Evolutionary conservation across 2,888 invertebrate genomes (phyloP), one percentile per base, ranked within the genome.

Genomic region (Selenia dentaria): DNA sequence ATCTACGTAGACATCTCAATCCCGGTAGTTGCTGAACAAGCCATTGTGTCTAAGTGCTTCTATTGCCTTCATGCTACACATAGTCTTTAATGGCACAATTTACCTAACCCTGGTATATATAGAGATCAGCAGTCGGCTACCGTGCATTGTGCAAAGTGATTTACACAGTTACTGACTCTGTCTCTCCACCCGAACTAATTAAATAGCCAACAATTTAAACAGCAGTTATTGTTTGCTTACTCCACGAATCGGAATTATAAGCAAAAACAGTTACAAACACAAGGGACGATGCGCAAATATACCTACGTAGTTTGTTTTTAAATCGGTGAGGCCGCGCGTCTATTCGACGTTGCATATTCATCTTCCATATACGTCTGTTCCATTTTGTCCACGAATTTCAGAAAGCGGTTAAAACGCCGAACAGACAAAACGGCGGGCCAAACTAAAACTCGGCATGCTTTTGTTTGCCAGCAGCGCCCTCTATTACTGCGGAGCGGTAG

Each of bases 391-490:
- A 62, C 67, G 62, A 74, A 74, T 79, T 79, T 76, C 54, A 77
- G 72, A 74, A 72, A 70, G 64, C 70, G 65, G 75, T 76, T 83
- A 75, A 79, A 85, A 74, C 70, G 71, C 70, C 72, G 77, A 83
- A 73, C 75, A 74, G 68, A 77, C 73, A 77, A 79, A 83, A 81
- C 78, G 74, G 75, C 72, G 72, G 68, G 52, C 62, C 54, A 60
- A 79, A 80, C 79, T 77, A 81, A 77, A 82, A 83, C 76, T 78
- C 74, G 57, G 68, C 73, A 51, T 70, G 79, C 83, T 80, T 79
- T 83, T 86, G 83, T 86, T 85, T 84, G 83, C 76, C 71, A 74
- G 76, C 70, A 77, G 78, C 80, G 77, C 81, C 80, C 81, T 79
- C 82, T 82, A 76, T 78, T 79, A 77, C 74, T 64, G 59, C 59